A percentile compares a stretch with the other conserved stretches of the same genome.
phyloP scores from a whole-genome alignment of 2,113 vertebrate species.

The Urocolius indicus region DNA sequence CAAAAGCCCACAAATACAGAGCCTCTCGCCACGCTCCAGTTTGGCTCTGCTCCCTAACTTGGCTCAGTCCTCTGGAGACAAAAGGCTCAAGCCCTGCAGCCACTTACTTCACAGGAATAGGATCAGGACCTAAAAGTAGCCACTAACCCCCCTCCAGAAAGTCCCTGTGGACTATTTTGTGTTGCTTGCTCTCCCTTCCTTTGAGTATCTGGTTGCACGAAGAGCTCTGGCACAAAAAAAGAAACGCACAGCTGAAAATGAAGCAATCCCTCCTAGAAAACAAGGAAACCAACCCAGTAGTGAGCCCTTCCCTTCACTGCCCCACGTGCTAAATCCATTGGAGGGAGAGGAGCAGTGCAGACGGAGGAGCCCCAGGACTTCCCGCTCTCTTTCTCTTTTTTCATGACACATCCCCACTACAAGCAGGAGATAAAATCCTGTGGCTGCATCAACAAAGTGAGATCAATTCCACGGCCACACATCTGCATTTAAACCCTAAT shows the following conservation, averaged over 20 bases:
- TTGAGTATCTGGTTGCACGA: not conserved
- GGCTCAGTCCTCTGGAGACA: rapidly evolving
- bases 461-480: conserved; percentile 56
- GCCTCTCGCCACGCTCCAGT: not conserved
- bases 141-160: not conserved
- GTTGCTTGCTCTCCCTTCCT: not conserved
- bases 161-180: not conserved
- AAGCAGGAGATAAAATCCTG: conserved; percentile 57
- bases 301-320: not conserved
- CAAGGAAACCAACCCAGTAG: not conserved
- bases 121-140: not conserved
- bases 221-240: not conserved
- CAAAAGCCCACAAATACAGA: not conserved
- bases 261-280: not conserved
- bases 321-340: not conserved
- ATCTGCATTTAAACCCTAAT: conserved; percentile 51
- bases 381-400: not conserved
- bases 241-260: conserved; percentile 17
- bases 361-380: not conserved
- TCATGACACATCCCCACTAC: not conserved
- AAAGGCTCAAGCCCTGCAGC: not conserved
- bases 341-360: not conserved
- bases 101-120: not conserved
- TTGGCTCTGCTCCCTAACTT: not conserved
- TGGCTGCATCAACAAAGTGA: conserved; percentile 49